These are phyloP conservation scores for Melinopterus prodromus DNA, from an alignment of 2,888 invertebrate genomes.

Conservation along the genomic window DNA sequence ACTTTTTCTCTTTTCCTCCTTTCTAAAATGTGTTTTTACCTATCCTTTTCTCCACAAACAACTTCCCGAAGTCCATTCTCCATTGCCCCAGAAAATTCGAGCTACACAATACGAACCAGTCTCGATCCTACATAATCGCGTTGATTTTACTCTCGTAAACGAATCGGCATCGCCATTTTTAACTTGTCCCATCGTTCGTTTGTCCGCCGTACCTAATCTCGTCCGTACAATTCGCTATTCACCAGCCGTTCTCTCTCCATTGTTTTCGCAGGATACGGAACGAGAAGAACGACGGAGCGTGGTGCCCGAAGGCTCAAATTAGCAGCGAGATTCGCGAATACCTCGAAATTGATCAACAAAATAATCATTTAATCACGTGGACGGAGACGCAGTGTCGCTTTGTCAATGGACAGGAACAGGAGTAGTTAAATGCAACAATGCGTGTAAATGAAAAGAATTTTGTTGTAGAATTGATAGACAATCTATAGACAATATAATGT, in stretches of 20 bases:
- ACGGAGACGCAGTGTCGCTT: slow-evolving; percentile 92
- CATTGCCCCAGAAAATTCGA: neutral
- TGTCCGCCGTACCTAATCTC: slow-evolving; percentile 16
- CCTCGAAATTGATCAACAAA: slow-evolving; percentile 80
- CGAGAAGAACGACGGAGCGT: slow-evolving; percentile 89
- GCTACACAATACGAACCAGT: neutral
- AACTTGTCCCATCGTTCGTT: neutral
- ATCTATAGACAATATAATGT: no score
- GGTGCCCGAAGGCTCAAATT: slow-evolving; percentile 89
- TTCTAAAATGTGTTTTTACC: no score
- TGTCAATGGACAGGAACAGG: slow-evolving; percentile 89
- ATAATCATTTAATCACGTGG: slow-evolving; percentile 80
- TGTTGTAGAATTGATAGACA: no score
- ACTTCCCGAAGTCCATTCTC: no score
- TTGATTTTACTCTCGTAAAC: neutral
- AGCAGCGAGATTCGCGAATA: slow-evolving; percentile 80
- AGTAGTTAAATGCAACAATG: slow-evolving; percentile 75
- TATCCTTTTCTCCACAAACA: no score
- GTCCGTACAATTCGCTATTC: neutral
- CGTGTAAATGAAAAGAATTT: no score
- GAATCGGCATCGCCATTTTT: neutral
- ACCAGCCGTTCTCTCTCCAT: neutral
- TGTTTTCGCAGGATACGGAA: slow-evolving; percentile 75
- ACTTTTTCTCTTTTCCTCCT: no score
- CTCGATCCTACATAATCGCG: neutral